Evolutionary conservation across 2,888 invertebrate genomes (phyloP).

Genomic region (Mythimna loreyi): DNA sequence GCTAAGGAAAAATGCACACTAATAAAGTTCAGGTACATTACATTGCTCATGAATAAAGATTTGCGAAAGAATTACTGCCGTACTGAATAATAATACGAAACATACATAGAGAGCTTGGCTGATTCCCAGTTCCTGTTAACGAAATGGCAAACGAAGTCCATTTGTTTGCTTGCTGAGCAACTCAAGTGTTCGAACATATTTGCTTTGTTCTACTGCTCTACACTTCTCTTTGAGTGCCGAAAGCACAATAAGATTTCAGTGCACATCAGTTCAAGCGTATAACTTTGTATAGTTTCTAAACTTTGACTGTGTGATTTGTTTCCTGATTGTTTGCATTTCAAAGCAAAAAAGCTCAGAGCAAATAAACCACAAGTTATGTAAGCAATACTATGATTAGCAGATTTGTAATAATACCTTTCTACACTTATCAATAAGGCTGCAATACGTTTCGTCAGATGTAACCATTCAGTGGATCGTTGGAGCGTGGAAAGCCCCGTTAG

Average conservation of each 20-base stretch:
- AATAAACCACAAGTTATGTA: slow-evolving; percentile 39
- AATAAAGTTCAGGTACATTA: slow-evolving; percentile 10
- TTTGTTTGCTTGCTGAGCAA: slow-evolving; percentile 36
- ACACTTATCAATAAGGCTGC: slow-evolving; percentile 54
- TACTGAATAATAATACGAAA: slow-evolving; percentile 24
- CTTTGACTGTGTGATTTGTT: slow-evolving; percentile 36
- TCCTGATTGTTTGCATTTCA: slow-evolving; percentile 24
- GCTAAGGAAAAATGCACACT: neutral
- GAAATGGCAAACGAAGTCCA: slow-evolving; percentile 32
- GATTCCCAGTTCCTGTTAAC: slow-evolving; percentile 19
- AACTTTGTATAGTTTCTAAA: slow-evolving; percentile 46
- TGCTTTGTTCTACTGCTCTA: slow-evolving; percentile 23
- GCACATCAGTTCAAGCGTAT: slow-evolving; percentile 4
- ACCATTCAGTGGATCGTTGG: slow-evolving; percentile 74
- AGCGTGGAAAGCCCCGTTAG: slow-evolving; percentile 84
- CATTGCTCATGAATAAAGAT: slow-evolving; percentile 26
- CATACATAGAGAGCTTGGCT: slow-evolving; percentile 3
- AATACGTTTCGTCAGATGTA: slow-evolving; percentile 65
- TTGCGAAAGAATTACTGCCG: slow-evolving; percentile 1
- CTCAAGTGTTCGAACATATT: slow-evolving; percentile 44
- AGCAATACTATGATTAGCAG: slow-evolving; percentile 43
- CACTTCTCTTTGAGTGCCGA: slow-evolving; percentile 15
- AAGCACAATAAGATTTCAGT: slow-evolving; percentile 46
- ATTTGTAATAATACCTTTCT: slow-evolving; percentile 58
- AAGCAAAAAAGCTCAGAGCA: slow-evolving; percentile 9